Evolutionary conservation across 2,113 vertebrate genomes (phyloP).

Genomic region (Madoqua kirkii): DNA sequence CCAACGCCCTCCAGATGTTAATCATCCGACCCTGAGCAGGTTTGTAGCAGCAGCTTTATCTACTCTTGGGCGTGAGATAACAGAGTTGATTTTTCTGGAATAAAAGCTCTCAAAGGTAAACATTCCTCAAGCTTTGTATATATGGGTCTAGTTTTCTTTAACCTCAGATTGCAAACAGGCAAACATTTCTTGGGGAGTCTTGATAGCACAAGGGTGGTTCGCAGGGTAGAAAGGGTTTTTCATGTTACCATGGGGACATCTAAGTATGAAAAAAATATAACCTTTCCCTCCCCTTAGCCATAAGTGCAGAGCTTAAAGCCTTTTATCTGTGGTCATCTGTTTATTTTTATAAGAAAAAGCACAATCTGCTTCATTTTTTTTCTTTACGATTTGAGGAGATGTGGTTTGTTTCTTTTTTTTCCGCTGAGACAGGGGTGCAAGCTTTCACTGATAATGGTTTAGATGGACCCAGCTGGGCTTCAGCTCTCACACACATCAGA

Average conservation of each 20-base stretch:
- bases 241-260: conserved; percentile 25
- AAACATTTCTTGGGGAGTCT: neutral
- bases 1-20: neutral
- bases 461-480: no score
- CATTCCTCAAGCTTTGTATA: neutral
- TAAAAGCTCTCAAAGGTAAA: conserved; percentile 50
- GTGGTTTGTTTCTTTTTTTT: neutral
- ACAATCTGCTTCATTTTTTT: neutral
- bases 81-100: neutral
- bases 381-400: neutral
- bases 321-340: conserved; percentile 28
- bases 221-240: neutral
- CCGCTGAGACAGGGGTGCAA: no score
- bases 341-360: neutral
- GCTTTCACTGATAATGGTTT: rapidly evolving
- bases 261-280: neutral
- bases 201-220: neutral
- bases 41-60: neutral
- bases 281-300: neutral
- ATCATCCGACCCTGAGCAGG: neutral
- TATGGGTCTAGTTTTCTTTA: conserved; percentile 36
- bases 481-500: rapidly evolving
- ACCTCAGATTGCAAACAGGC: conserved; percentile 31
- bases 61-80: neutral
- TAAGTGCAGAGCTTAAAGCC: neutral